Evolutionary conservation across 1,140 invertebrate genomes (phyloP), one percentile per base, ranked within the genome.

Genomic region (Andrena cerasifolii): DNA sequence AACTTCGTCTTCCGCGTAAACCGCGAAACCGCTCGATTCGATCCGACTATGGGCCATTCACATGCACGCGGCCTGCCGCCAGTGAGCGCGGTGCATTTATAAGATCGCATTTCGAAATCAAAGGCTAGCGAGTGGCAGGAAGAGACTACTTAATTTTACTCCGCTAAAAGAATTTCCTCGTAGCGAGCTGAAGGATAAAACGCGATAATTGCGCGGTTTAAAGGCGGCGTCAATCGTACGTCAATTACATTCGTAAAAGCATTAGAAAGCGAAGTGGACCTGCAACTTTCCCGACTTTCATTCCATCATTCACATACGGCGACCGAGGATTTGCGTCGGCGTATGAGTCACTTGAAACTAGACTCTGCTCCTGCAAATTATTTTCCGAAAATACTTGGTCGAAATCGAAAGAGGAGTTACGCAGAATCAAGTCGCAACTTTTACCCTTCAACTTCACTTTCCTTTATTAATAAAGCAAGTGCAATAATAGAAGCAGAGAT

Each of bases 11-110:
- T 77, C 54, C 74, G 21, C 58, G 43, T 49, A 51, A 49, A 79
- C 72, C 71, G 43, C 62, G 78, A 75, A 61, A 67, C 53, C 51
- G 43, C 45, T 75, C 51, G 59, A 66, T 79, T 74, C 70, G 47
- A 72, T 73, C 36, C 58, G 7, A 63, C 45, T 63, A 18, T 40
- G 45, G 33, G 54, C 31, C 66, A 63, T 56, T n/a, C 59, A 31
- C 21, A 24, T 14, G 54, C 36, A 5, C 5, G 14, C 2, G 5
- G n/a, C 40, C n/a, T 18, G 33, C 24, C 33, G 36, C n/a, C n/a
- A 1, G 21, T 18, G 65, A n/a, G 49, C 8, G 8, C n/a, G 43
- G n/a, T 58, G 45, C 59, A 49, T 59, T 68, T 76, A 36, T 45
- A 68, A 76, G 31, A 56, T 67, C 18, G 16, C 1, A 16, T 3